A percentile compares a stretch with the other conserved stretches of the same genome.
These are phyloP conservation scores for Ormyrus rosae DNA, from an alignment of 2,888 invertebrate genomes.

Conservation along the genomic window DNA sequence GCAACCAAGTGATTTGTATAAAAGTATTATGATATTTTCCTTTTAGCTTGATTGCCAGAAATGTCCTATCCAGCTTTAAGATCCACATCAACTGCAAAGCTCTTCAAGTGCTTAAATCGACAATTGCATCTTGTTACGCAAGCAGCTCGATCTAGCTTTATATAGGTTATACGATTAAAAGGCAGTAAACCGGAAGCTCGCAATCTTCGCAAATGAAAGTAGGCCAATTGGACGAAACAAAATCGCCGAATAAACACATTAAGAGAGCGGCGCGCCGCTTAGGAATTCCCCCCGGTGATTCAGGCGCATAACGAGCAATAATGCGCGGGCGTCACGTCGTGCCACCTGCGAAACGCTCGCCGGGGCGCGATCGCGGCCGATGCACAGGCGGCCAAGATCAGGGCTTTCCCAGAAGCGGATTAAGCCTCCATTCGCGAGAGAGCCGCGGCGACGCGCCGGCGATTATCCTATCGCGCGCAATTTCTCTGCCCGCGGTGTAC, in stretches of 20 bases:
- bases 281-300: neutral
- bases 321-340: neutral
- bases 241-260: conserved; percentile 7
- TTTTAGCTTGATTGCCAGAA: no score
- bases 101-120: no score
- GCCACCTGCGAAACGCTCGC: neutral
- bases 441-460: neutral
- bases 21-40: no score
- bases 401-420: conserved; percentile 37
- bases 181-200: neutral
- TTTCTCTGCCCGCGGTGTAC: conserved; percentile 43
- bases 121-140: no score
- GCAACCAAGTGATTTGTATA: no score
- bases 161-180: no score
- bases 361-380: neutral
- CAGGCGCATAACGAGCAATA: neutral
- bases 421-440: conserved; percentile 11
- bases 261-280: neutral
- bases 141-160: no score
- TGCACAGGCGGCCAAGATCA: neutral
- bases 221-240: conserved; percentile 35
- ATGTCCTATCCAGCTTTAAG: no score
- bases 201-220: neutral
- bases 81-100: no score
- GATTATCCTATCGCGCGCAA: conserved; percentile 56